A percentile compares a stretch with the other conserved stretches of the same genome.
These are phyloP conservation scores for Poeciliopsis retropinna DNA, from an alignment of 2,113 vertebrate species.

Conservation along the genomic window DNA sequence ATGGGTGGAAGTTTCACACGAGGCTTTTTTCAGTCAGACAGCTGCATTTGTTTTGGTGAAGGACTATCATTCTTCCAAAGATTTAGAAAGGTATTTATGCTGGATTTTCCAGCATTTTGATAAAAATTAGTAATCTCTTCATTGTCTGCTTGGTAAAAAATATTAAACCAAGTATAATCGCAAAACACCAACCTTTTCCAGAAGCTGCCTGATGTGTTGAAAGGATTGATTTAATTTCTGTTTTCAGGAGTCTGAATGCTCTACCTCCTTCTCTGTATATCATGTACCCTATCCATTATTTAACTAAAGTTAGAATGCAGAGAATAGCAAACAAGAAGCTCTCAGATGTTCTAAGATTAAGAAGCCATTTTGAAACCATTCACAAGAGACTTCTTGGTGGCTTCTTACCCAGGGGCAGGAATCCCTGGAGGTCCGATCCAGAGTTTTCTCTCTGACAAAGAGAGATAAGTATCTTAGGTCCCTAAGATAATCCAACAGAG, in stretches of 20 bases:
- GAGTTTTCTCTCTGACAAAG: constrained; percentile 5
- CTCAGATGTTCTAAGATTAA: neutral
- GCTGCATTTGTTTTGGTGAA: neutral
- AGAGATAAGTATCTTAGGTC: constrained; percentile 19
- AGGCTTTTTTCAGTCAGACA: neutral
- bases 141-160: neutral
- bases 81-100: neutral
- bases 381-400: constrained; percentile 12
- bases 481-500: constrained; percentile 25
- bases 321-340: neutral
- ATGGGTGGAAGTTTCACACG: too few species aligned
- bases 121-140: neutral
- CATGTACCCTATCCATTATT: neutral
- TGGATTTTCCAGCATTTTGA: neutral
- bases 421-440: constrained; percentile 24
- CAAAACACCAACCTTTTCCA: neutral
- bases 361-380: constrained; percentile 5
- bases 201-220: neutral
- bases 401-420: constrained; percentile 5
- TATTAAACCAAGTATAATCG: neutral
- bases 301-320: neutral
- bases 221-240: neutral
- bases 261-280: neutral
- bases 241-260: neutral
- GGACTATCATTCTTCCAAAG: neutral